Conservation (phyloP, 2,113 vertebrate species). For the Mormyrus iriodes region DNA sequence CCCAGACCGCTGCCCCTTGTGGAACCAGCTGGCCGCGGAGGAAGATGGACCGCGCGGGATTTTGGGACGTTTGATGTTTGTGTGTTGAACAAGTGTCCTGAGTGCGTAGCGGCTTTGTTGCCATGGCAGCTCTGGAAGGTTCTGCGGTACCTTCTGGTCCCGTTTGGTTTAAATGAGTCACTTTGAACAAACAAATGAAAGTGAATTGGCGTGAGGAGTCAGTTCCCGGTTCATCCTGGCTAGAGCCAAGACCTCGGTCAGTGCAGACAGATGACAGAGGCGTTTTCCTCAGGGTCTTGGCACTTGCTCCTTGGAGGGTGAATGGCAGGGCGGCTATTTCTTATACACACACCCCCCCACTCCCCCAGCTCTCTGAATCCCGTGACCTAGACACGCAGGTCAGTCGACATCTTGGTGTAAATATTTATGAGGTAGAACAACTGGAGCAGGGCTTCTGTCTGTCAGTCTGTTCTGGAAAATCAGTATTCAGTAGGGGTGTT, state of each 20-base stretch:
- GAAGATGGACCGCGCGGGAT: background rate
- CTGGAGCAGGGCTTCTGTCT: conserved; percentile 17
- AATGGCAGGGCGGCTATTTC: background rate
- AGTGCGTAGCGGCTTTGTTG: background rate
- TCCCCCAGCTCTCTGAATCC: background rate
- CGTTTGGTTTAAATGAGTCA: background rate
- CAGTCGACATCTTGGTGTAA: conserved; percentile 27
- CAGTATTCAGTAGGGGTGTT: conserved; percentile 14
- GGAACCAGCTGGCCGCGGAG: background rate
- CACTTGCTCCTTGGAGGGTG: background rate
- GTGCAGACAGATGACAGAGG: background rate
- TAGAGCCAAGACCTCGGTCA: background rate
- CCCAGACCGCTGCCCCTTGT: background rate
- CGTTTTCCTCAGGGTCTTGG: background rate
- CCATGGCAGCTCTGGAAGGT: background rate
- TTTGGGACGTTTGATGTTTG: background rate
- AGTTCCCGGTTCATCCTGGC: background rate
- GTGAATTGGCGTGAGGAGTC: background rate
- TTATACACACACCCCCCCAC: background rate
- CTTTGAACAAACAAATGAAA: background rate
- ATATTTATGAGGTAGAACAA: conserved; percentile 39
- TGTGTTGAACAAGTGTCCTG: background rate
- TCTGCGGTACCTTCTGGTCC: background rate
- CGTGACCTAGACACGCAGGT: conserved; percentile 32
- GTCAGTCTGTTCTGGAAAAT: conserved; percentile 27